Evolutionary conservation across 1,140 invertebrate species (phyloP), one percentile per base, ranked within the genome.

Genomic region (Euwallacea fornicatus): DNA sequence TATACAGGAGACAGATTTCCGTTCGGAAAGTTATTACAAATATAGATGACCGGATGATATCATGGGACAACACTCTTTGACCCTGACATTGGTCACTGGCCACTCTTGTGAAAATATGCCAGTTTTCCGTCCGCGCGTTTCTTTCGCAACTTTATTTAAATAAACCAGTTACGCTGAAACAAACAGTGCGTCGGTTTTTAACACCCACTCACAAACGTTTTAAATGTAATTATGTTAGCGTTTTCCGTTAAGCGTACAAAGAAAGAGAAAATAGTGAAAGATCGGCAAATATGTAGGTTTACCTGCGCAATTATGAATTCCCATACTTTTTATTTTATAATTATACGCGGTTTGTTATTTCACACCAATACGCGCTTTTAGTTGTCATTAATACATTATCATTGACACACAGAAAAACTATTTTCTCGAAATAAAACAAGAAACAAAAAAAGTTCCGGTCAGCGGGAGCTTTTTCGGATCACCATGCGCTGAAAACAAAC

Each of bases 181-280:
- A 46, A 13, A 46, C 66, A 59, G 53, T 68, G 41, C n/a, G 42
- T 42, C 16, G 6, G 42, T 68, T 68, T 60, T 60, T 60, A 42
- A 16, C 44, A 46, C 44, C 44, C 54, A 60, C 56, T 47, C 56
- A 21, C 44, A 63, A 63, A 58, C n/a, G 54, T 56, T 56, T n/a
- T 16, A 44, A 44, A 44, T 56, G 15, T 66, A 66, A 66, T 56
- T 66, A 16, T 58, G 53, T 42, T 56, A 60, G 43, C 54, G 41
- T 42, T 68, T 46, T 60, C 55, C 66, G 66, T 60, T 60, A 68
- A 68, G 10, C 41, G 42, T 46, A 56, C 33, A 60, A 55, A 68
- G 66, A 68, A 68, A 68, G 66, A 68, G 66, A 68, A 68, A 68
- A 68, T 50, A 68, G 66, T 68, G 66, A 68, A 68, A 68, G 66